Evolutionary conservation across 2,797 vertebrate genomes (phyloP), one percentile per base, ranked within the genome.

Genomic region (Arremon aurantiirostris): DNA sequence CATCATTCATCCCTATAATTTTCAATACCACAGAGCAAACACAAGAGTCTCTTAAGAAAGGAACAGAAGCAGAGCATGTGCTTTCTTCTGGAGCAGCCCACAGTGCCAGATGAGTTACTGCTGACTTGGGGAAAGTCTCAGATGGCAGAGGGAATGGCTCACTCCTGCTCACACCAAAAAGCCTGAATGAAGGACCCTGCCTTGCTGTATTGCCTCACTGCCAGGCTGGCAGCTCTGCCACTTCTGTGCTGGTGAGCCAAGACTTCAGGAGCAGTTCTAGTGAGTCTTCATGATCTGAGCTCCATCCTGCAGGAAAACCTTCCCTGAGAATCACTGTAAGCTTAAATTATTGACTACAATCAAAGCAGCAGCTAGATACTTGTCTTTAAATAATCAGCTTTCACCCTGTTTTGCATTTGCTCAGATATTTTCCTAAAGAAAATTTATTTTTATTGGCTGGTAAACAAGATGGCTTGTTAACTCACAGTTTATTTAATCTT

Each of bases 1-100:
- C 90, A 69, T 66, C 66, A 63, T 91, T 82, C 82, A 69, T 88
- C 65, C 72, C 82, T 91, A 4, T 81, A 88, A 93, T 95, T 93
- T 88, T 72, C 4, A 0, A 35, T 60, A 88, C 91, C 70, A 3
- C 87, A 95, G 85, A 90, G 68, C 69, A 90, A 78, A 84, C 73
- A 81, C 30, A 81, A 86, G 64, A 68, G 55, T 60, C 73, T 83
- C 79, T 93, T 80, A 53, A 75, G 85, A 78, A 90, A 80, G 52
- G 61, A 89, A 35, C 26, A 53, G 78, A 85, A 80, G 46, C 4
- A 3, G 50, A 95, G 52, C 23, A 8, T 69, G 65, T 59, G 57
- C 73, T 92, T 89, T 76, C 71, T 75, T 81, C 75, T 82, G 69
- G 81, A 55, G 8, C 72, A 89, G 71, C 61, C 65, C 32, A 18